Evolutionary conservation across 2,888 invertebrate species (phyloP).

Genomic region (Chorisops tibialis): DNA sequence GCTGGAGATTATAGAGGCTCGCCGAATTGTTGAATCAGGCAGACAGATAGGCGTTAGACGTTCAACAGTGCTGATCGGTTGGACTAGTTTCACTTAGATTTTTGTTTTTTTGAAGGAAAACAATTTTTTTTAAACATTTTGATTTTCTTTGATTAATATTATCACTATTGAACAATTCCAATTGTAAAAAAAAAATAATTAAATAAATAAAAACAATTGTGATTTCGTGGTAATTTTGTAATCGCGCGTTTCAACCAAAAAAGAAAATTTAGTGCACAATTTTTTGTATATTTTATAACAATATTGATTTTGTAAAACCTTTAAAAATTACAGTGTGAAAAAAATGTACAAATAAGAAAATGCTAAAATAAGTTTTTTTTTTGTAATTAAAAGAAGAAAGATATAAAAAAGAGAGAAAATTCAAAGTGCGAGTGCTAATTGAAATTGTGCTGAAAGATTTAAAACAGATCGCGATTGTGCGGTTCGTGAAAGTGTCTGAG

Average conservation of each 20-base stretch:
- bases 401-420: too few species aligned
- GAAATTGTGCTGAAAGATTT: neutral
- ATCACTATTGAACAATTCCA: neutral
- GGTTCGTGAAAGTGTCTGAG: neutral
- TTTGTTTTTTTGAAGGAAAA: too few species aligned
- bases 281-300: too few species aligned
- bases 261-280: too few species aligned
- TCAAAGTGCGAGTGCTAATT: neutral
- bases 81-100: slow-evolving; percentile 38
- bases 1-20: slow-evolving; percentile 20
- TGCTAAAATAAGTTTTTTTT: too few species aligned
- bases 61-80: slow-evolving; percentile 54
- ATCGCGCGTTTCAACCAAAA: too few species aligned
- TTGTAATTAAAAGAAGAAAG: too few species aligned
- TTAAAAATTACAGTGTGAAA: too few species aligned
- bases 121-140: too few species aligned
- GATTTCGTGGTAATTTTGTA: neutral
- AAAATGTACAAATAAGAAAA: too few species aligned
- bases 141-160: neutral
- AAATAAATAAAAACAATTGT: neutral
- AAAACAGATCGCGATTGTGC: neutral
- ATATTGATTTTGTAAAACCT: too few species aligned
- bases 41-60: slow-evolving; percentile 54
- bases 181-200: neutral
- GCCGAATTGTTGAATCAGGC: slow-evolving; percentile 46